phyloP scores from a whole-genome alignment of 2,113 vertebrate species.

The Dipodomys ordii region DNA sequence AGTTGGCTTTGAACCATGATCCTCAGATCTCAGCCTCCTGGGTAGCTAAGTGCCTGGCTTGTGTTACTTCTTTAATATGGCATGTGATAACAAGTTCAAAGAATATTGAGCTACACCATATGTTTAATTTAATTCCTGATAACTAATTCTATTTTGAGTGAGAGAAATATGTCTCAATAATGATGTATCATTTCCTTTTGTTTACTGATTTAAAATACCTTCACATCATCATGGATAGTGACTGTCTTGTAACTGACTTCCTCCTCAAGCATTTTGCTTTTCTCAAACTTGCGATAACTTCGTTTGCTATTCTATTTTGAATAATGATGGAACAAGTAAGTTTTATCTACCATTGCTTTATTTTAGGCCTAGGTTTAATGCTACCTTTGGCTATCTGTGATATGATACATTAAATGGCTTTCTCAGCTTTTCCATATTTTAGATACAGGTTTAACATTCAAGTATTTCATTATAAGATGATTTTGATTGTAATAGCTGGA shows the following conservation, averaged over 20 bases:
- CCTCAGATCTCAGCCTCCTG: no score
- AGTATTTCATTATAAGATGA: slow-evolving; percentile 67
- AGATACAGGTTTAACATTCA: slow-evolving; percentile 42
- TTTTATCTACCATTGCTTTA: slow-evolving; percentile 45
- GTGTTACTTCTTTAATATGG: background rate
- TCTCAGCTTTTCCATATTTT: slow-evolving; percentile 56
- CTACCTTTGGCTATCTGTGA: slow-evolving; percentile 32
- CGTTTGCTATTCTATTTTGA: slow-evolving; percentile 1
- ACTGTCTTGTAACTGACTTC: background rate
- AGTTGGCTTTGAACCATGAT: no score
- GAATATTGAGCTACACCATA: slow-evolving; percentile 18
- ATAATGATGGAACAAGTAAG: background rate
- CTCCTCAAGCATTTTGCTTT: background rate
- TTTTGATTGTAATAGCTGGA: slow-evolving; percentile 59
- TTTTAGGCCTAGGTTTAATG: slow-evolving; percentile 45
- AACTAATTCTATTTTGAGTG: slow-evolving; percentile 40
- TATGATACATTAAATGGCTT: slow-evolving; percentile 31
- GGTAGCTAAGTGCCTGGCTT: no score
- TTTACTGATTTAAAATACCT: slow-evolving; percentile 25
- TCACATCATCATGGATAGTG: background rate
- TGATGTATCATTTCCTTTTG: background rate
- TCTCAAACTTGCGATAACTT: slow-evolving; percentile 30
- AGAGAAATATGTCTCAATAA: slow-evolving; percentile 3
- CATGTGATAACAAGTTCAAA: background rate
- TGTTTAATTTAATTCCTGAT: background rate